Conservation (phyloP, 1,140 invertebrate species). For the Hesperophylax magnus region DNA sequence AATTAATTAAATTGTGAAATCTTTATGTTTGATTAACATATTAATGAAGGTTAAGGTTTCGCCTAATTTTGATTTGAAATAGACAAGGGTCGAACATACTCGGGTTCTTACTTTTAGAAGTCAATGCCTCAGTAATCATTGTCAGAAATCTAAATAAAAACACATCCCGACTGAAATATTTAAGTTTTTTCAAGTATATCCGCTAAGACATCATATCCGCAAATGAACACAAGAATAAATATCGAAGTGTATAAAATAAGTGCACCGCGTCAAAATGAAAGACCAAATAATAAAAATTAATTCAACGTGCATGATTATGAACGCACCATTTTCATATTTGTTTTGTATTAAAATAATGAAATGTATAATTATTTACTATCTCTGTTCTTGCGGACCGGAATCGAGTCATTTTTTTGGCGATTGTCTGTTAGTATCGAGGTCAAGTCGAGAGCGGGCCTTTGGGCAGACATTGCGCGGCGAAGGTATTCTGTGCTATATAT, state of each 20-base stretch:
- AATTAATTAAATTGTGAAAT: no score
- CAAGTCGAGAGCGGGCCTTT: conserved; percentile 15
- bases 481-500: conserved; percentile 16
- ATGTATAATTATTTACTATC: background rate
- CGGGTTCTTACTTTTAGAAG: conserved; percentile 22
- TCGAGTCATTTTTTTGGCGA: conserved; percentile 26
- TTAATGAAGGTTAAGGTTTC: conserved; percentile 14
- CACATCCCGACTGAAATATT: conserved; percentile 2
- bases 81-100: background rate
- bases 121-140: conserved; percentile 31
- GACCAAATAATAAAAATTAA: no score
- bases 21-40: background rate
- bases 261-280: no score
- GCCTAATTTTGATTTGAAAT: background rate
- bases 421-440: conserved; percentile 38
- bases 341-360: no score
- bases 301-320: no score
- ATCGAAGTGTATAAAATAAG: background rate
- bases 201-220: background rate
- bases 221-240: background rate
- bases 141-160: conserved; percentile 7
- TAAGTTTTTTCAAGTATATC: conserved; percentile 13
- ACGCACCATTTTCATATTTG: no score
- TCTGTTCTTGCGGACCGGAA: conserved; percentile 21
- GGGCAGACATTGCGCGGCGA: background rate